A percentile compares a stretch with the other conserved stretches of the same genome.
phyloP scores from a whole-genome alignment of 2,797 vertebrate species.

The Numenius phaeopus region DNA sequence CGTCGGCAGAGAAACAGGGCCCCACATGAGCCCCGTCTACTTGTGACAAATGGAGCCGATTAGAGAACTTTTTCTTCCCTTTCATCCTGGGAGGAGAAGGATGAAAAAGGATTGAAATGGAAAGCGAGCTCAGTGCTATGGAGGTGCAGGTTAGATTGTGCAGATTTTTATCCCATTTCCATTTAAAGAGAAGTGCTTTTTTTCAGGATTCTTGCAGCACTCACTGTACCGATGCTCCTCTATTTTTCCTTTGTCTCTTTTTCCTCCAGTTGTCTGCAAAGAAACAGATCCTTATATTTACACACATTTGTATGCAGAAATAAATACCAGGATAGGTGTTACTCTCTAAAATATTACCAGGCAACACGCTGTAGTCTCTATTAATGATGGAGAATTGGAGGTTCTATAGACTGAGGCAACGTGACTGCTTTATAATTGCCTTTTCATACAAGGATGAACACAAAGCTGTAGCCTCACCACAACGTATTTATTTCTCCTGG shows the following conservation, averaged over 20 bases:
- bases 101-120: neutral
- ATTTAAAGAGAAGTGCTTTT: neutral
- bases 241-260: neutral
- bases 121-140: accelerated
- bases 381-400: neutral
- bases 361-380: neutral
- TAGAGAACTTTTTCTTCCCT: neutral
- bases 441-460: slow-evolving; percentile 30
- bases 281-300: neutral
- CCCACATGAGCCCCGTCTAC: neutral
- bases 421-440: slow-evolving; percentile 20
- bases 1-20: neutral
- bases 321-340: neutral
- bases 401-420: slow-evolving; percentile 12
- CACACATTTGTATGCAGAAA: neutral
- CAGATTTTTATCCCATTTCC: neutral
- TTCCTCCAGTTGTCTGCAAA: neutral
- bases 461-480: neutral
- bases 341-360: neutral
- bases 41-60: neutral
- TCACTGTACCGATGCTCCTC: neutral
- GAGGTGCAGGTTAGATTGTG: neutral
- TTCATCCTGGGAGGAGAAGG: neutral
- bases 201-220: neutral
- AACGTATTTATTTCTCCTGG: slow-evolving; percentile 35